phyloP scores from a whole-genome alignment of 1,140 invertebrate genomes.

The Tetramorium alpestre region DNA sequence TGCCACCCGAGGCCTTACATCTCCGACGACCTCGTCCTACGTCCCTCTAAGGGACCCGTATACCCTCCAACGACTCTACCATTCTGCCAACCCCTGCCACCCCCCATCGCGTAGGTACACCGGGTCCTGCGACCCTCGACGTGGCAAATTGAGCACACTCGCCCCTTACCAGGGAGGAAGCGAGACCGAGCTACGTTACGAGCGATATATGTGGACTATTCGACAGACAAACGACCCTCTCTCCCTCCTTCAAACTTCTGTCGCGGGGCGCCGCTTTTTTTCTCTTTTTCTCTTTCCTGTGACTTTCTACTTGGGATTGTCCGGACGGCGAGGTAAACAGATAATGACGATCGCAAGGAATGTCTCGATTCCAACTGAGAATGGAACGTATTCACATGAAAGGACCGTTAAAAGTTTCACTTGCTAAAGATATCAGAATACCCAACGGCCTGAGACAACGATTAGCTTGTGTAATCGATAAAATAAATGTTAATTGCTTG shows the following conservation, averaged over 20 bases:
- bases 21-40: conserved; percentile 77
- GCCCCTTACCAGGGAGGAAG: conserved; percentile 65
- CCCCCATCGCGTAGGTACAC: conserved; percentile 70
- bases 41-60: conserved; percentile 68
- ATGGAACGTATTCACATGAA: conserved; percentile 18
- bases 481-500: not conserved
- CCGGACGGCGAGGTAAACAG: conserved; percentile 26
- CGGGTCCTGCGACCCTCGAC: conserved; percentile 81
- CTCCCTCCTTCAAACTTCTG: conserved; percentile 64
- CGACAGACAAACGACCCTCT: conserved; percentile 80
- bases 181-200: conserved; percentile 76
- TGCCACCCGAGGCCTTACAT: conserved; percentile 84
- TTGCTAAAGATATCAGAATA: conserved; percentile 12
- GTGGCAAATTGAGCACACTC: conserved; percentile 85
- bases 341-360: conserved; percentile 43
- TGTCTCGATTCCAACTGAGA: not conserved
- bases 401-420: conserved; percentile 6
- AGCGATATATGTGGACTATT: conserved; percentile 81
- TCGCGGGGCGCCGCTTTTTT: conserved; percentile 49
- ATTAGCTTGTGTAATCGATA: not conserved
- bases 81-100: conserved; percentile 32
- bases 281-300: conserved; percentile 24
- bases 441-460: not conserved
- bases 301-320: conserved; percentile 19
- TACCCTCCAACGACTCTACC: conserved; percentile 71